Evolutionary conservation across 2,888 invertebrate genomes (phyloP).

Genomic region (Trichogramma evanescens): DNA sequence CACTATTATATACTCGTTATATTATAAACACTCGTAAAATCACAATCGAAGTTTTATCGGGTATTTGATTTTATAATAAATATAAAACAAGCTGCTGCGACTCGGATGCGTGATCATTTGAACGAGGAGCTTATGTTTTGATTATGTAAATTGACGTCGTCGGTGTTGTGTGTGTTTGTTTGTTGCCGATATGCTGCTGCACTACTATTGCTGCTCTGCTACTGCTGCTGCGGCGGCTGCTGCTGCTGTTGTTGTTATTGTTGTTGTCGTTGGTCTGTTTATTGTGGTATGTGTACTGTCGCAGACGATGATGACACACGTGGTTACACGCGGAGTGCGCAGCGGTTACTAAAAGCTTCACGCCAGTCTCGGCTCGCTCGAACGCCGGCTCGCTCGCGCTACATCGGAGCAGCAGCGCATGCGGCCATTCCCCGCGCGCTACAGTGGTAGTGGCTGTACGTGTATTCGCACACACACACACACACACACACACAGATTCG

Average conservation of each 20-base stretch:
- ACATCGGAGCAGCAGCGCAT: slow-evolving; percentile 31
- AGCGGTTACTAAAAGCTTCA: slow-evolving; percentile 20
- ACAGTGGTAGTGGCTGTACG: slow-evolving; percentile 31
- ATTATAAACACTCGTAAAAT: no score
- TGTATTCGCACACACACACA: no score
- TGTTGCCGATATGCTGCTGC: no score
- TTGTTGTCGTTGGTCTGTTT: background rate
- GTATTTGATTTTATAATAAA: no score
- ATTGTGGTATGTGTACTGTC: background rate
- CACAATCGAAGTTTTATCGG: no score
- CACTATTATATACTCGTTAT: no score
- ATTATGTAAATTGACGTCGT: no score
- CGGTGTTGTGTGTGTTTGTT: no score
- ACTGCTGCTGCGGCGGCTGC: background rate
- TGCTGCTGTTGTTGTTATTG: background rate
- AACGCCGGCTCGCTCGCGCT: slow-evolving; percentile 36
- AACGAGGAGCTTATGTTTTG: no score
- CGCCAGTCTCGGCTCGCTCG: slow-evolving; percentile 23
- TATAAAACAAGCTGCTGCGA: no score
- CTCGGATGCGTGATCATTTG: no score
- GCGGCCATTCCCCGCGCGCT: slow-evolving; percentile 38
- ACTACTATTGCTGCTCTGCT: no score
- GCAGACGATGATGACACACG: background rate
- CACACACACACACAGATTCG: background rate
- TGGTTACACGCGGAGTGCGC: slow-evolving; percentile 17